These are phyloP conservation scores for Opisthograptis luteolata DNA, from an alignment of 2,888 invertebrate genomes.

Conservation along the genomic window DNA sequence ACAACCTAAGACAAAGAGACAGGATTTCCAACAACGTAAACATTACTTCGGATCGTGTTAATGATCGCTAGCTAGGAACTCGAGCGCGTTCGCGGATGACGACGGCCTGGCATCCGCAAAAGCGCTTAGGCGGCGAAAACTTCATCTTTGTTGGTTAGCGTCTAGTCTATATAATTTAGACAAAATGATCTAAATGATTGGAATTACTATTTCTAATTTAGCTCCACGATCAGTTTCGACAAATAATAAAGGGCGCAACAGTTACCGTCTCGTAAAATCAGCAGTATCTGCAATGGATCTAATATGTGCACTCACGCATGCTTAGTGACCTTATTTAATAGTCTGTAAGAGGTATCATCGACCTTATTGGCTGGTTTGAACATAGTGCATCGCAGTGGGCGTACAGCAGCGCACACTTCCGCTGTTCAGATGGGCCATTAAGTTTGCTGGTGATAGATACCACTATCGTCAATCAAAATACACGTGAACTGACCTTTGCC, in stretches of 20 bases:
- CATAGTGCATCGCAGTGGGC: no score
- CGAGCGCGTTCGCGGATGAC: background rate
- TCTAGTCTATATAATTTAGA: no score
- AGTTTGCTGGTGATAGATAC: no score
- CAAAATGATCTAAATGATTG: no score
- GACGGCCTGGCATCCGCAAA: background rate
- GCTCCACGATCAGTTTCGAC: background rate
- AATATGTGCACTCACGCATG: background rate
- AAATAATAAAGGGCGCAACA: background rate
- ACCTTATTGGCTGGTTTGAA: no score
- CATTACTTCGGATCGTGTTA: no score
- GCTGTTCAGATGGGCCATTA: no score
- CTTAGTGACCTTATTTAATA: slow-evolving; percentile 3
- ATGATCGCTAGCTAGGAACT: no score
- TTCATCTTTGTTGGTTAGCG: no score
- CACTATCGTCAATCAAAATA: no score
- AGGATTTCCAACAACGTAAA: background rate
- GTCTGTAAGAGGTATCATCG: no score
- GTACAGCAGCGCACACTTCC: no score
- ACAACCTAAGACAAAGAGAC: slow-evolving; percentile 59
- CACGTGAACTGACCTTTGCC: slow-evolving; percentile 67
- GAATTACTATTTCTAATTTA: background rate
- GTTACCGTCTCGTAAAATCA: background rate
- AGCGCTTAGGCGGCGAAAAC: background rate
- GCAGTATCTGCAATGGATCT: background rate